Base-by-base conservation (phyloP, 2,797 vertebrate genomes). In the Channa striata region DNA sequence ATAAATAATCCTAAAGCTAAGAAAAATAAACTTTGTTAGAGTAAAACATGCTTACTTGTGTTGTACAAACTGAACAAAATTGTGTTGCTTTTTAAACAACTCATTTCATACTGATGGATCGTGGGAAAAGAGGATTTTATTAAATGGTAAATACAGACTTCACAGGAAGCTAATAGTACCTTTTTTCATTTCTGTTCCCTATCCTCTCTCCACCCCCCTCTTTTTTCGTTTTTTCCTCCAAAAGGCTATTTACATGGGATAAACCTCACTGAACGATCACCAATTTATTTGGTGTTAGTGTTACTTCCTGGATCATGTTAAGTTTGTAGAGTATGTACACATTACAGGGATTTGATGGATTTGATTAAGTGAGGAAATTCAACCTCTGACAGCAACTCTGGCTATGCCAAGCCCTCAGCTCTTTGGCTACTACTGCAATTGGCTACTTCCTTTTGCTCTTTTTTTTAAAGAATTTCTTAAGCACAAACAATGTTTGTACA, bases 141-240 rank as follows among this genome's bases (percentile, higher is more conserved):
- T 16, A 21, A 59, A 50, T 44, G 59, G 11, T 14, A 68, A 59
- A 47, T 58, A 42, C 44, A 78, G 37, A 17, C 39, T 63, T 77
- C 14, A 79, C 34, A 65, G 64, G 23, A 74, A 60, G 23, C 19
- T 58, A 34, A 33, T 56, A 61, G 83, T 87, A 82, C 79, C 82
- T 48, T 59, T 63, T 30, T 39, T 49, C 40, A 5, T 34, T 63
- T 12, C 8, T 57, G 6, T 47, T 30, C 20, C 20, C 11, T 39
- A n/a, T 47, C 33, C 21, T n/a, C 20, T n/a, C 11, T n/a, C 1
- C 17, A 9, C 17, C 11, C 6, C n/a, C 16, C 8, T 39, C 12
- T 53, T 3, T 47, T 40, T 42, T 49, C 4, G 1, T 5, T 36
- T 51, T 47, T 5, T 43, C 10, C n/a, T 66, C 19, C 23, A 9